A percentile compares a stretch with the other conserved stretches of the same genome.
Evolutionary conservation across 2,113 vertebrate species (phyloP).

Genomic region (Lonchura striata): DNA sequence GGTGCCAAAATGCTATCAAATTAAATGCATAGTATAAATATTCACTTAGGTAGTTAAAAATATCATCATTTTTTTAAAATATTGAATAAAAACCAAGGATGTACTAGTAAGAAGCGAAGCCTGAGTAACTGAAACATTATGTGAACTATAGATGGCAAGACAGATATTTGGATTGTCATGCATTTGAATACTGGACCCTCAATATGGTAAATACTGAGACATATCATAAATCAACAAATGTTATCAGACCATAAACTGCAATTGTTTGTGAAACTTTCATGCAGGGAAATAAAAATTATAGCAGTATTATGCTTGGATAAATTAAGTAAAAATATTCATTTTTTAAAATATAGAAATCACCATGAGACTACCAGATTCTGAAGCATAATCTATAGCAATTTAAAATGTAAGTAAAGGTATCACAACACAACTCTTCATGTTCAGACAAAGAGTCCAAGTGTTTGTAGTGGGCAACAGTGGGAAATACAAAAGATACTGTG

Average conservation of each 20-base stretch:
- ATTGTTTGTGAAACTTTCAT: neutral
- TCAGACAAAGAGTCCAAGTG: neutral
- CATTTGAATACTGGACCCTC: neutral
- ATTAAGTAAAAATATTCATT: neutral
- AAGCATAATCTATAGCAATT: neutral
- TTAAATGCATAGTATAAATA: neutral
- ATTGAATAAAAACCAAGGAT: neutral
- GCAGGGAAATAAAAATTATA: neutral
- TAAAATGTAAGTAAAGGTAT: neutral
- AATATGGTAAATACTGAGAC: neutral
- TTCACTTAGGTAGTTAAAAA: neutral
- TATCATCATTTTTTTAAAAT: neutral
- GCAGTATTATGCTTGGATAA: neutral
- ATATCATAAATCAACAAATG: neutral
- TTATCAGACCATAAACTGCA: neutral
- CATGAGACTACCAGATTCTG: neutral
- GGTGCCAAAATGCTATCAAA: neutral
- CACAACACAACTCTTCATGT: neutral
- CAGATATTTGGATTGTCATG: neutral
- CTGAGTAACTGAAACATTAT: neutral
- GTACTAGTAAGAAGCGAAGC: neutral
- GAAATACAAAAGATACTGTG: neutral
- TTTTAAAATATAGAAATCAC: neutral
- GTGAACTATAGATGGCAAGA: neutral
- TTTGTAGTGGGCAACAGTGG: neutral